These are phyloP conservation scores for Sula dactylatra DNA, from an alignment of 2,113 vertebrate genomes.

Conservation along the genomic window DNA sequence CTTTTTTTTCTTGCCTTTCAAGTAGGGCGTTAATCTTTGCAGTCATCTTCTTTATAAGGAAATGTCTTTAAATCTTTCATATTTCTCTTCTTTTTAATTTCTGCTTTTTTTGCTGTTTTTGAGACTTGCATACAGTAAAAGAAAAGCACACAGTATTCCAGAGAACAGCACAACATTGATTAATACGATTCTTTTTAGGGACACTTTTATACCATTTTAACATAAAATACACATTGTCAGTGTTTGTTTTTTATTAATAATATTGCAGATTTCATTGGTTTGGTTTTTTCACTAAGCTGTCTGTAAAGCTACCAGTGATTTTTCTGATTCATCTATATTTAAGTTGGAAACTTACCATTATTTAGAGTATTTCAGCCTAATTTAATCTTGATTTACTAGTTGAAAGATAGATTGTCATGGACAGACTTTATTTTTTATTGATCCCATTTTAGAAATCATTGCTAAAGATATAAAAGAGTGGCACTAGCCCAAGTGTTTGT, in stretches of 20 bases:
- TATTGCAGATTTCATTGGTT: background rate
- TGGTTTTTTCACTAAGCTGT: background rate
- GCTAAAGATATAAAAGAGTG: background rate
- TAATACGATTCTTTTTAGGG: background rate
- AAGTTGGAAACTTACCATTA: background rate
- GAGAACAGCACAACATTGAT: background rate
- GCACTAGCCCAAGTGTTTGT: background rate
- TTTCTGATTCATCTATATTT: background rate
- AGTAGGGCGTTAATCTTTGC: background rate
- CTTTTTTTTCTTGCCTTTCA: background rate
- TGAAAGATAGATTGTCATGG: background rate
- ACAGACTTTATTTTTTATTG: background rate
- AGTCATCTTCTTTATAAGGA: background rate
- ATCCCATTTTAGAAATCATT: background rate
- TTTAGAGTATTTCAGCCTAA: background rate
- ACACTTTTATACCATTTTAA: background rate
- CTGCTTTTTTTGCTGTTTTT: background rate
- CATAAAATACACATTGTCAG: background rate
- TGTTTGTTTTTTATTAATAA: background rate
- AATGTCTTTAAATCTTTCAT: background rate
- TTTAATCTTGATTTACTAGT: background rate
- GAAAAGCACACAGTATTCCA: background rate
- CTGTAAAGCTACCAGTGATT: background rate
- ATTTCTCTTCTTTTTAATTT: background rate
- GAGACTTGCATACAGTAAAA: background rate